phyloP scores from a whole-genome alignment of 1,140 invertebrate species.

The Dryas iulia region DNA sequence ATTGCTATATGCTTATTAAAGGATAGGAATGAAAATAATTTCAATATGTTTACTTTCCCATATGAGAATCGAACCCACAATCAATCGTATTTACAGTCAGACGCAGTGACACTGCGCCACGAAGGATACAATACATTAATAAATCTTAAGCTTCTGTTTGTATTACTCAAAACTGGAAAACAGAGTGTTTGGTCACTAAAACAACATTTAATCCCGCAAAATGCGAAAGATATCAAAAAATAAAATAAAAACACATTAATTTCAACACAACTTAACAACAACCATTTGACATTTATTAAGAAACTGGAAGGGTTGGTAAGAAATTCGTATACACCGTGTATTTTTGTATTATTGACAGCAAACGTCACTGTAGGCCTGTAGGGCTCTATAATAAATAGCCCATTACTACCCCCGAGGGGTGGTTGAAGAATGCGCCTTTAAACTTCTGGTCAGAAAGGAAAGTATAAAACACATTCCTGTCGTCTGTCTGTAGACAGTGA shows the following conservation, averaged over 20 bases:
- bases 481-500: conserved; percentile 21
- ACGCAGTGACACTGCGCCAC: too few relatives aligned
- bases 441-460: conserved; percentile 31
- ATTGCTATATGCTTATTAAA: too few relatives aligned
- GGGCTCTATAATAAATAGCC: conserved; percentile 28
- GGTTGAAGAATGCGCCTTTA: conserved; percentile 25
- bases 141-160: too few relatives aligned
- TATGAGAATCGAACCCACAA: too few relatives aligned
- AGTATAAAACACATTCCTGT: conserved; percentile 21
- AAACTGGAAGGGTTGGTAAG: conserved; percentile 45
- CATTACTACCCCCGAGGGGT: conserved; percentile 24
- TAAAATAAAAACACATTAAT: neutral
- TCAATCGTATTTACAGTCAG: too few relatives aligned
- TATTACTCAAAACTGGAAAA: too few relatives aligned
- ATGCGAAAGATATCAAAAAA: neutral
- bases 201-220: neutral
- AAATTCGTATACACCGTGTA: conserved; percentile 41
- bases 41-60: too few relatives aligned
- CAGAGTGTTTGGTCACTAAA: neutral
- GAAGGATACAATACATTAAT: too few relatives aligned
- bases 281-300: conserved; percentile 62
- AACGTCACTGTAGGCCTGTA: conserved; percentile 31
- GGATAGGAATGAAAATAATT: too few relatives aligned
- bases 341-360: conserved; percentile 44
- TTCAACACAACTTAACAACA: neutral